Conservation (phyloP, 2,797 vertebrate genomes). For the Paguma larvata region DNA sequence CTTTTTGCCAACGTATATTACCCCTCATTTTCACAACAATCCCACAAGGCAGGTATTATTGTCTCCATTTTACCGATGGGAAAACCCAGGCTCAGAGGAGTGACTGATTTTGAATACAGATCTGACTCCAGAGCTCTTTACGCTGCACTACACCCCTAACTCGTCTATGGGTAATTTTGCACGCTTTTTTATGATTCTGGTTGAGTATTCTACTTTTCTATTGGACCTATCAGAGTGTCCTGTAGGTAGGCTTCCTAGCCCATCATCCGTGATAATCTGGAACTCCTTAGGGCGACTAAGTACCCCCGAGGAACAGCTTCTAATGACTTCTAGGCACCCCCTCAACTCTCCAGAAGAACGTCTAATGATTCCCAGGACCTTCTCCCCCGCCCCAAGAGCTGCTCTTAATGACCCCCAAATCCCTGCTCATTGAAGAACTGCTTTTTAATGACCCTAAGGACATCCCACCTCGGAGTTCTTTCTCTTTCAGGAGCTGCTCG, state of each 20-base stretch:
- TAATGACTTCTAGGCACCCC: slow-evolving; percentile 55
- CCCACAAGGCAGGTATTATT: background rate
- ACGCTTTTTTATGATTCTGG: background rate
- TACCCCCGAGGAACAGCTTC: slow-evolving; percentile 7
- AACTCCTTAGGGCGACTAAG: background rate
- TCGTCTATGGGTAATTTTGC: background rate
- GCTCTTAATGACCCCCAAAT: slow-evolving; percentile 72
- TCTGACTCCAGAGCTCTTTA: background rate
- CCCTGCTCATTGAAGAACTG: background rate
- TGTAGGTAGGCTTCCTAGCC: background rate
- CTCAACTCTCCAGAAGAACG: background rate
- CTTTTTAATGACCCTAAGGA: slow-evolving; percentile 57
- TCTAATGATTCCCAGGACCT: slow-evolving; percentile 60
- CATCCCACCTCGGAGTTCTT: background rate
- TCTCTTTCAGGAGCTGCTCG: slow-evolving; percentile 16
- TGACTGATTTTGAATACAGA: background rate
- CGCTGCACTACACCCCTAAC: background rate
- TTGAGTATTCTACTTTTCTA: background rate
- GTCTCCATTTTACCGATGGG: background rate
- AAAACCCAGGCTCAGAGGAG: background rate
- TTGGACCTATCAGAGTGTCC: background rate
- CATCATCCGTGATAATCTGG: background rate
- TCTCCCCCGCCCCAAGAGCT: slow-evolving; percentile 37
- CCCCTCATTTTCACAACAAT: slow-evolving; percentile 1
- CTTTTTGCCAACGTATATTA: background rate